Evolutionary conservation across 1,140 invertebrate species (phyloP).

Genomic region (Drosophila miranda): DNA sequence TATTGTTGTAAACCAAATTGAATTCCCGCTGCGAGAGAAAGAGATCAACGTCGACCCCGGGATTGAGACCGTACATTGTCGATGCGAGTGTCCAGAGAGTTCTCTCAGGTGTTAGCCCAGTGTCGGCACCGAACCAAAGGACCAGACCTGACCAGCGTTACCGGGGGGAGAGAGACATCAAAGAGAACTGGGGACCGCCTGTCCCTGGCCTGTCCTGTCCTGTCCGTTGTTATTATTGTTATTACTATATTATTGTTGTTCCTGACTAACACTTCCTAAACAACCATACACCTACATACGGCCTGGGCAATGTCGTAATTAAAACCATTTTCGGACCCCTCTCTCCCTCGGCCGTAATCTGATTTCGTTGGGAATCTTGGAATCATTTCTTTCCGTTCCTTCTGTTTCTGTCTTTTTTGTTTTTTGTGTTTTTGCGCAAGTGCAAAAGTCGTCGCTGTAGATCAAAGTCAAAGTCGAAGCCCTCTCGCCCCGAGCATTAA

Average conservation of each 20-base stretch:
- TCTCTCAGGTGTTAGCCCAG: conserved; percentile 36
- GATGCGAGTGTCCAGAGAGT: conserved; percentile 11
- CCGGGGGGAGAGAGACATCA: conserved; percentile 49
- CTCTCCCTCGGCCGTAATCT: conserved; percentile 33
- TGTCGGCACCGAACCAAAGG: conserved; percentile 32
- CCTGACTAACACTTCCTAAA: conserved; percentile 59
- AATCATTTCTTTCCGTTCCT: no score
- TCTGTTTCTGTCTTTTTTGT: neutral
- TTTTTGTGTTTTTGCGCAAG: conserved; percentile 50
- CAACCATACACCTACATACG: neutral
- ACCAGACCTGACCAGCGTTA: no score
- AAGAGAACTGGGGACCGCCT: conserved; percentile 30
- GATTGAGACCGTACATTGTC: conserved; percentile 29
- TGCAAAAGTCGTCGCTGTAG: conserved; percentile 73
- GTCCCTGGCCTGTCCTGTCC: neutral
- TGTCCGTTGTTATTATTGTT: conserved; percentile 39
- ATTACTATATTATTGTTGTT: conserved; percentile 15
- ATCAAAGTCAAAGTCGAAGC: conserved; percentile 61
- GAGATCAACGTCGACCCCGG: conserved; percentile 34
- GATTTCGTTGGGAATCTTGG: conserved; percentile 43
- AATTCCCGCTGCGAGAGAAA: conserved; percentile 70
- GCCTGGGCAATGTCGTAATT: conserved; percentile 57
- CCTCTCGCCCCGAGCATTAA: conserved; percentile 56
- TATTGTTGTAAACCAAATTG: conserved; percentile 73
- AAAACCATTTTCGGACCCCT: conserved; percentile 41